Base-by-base conservation (phyloP, 2,113 vertebrate species). In the Plestiodon gilberti region DNA sequence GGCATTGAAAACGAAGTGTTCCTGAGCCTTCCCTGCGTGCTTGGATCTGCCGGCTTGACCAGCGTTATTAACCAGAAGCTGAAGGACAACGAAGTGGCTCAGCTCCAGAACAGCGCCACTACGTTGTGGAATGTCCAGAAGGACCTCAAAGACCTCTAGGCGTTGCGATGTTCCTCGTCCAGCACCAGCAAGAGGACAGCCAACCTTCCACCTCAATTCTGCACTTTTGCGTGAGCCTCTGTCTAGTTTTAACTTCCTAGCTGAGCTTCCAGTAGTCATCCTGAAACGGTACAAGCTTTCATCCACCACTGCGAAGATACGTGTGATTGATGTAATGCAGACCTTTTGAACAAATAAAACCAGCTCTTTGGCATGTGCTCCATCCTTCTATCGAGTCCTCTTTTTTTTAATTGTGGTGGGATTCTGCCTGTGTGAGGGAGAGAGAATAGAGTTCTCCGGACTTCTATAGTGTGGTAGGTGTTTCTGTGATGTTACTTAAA, bases 61-160 rank as follows among this genome's bases (percentile, higher is more conserved):
- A 98, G 97, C 14, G 97, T 99, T 67, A 95, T 99, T 95, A 99
- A 99, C 91, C 98, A 98, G 96, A 99, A 97, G 79, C 97, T 99
- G 92, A 98, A 96, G 2, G 98, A 98, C 0, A 95, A 61, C 0
- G 99, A 99, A 84, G 97, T 98, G 65, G 81, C 91, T 48, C 98
- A 99, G 90, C 96, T 99, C 91, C 98, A 91, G 96, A 98, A 97
- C 89, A 99, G 99, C 0, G 99, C 98, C 0, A 97, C 98, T 20
- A 99, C 99, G 0, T 93, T 99, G 92, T 99, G 98, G 98, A 93
- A 88, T 67, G 98, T 99, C 96, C 98, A 99, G 96, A 99, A 98
- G 88, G 99, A 99, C 91, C 95, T 99, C 3, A 98, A 98, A 91
- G 98, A 99, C 85, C 93, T 99, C 90, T 99, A 95, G 96, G 30